Base-by-base conservation (phyloP, 2,113 vertebrate species). In the Chloropsis cyanopogon region DNA sequence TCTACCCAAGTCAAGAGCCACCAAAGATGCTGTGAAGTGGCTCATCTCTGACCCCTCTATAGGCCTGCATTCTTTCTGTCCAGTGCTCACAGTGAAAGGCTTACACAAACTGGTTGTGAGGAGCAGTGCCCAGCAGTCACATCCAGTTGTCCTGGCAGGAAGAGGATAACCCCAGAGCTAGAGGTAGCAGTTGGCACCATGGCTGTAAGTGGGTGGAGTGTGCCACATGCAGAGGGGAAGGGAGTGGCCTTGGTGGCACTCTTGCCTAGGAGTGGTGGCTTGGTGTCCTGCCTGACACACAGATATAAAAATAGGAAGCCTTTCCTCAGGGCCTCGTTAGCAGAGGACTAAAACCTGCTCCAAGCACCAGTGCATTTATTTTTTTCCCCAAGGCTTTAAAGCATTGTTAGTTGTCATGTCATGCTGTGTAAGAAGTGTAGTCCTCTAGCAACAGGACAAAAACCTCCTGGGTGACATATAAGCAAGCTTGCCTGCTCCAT, bases 111-210 rank as follows among this genome's bases (percentile, higher is more conserved):
- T 12, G 10, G 2, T 17, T 41, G 21, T 33, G 29, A 20, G 2
- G 7, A 54, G 60, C 7, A 1, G 19, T 24, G 50, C 49, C 76
- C 1, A 4, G 50, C 57, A 91, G 64, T 23, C 4, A 1, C 37
- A 47, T 1, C 0, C 5, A 29, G 41, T 6, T 69, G 8, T 29
- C n/a, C 20, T 31, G 11, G 20, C 15, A 57, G 0, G 0, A 72
- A 41, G 18, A 82, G 29, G 14, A 19, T 66, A 77, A 53, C 4
- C 4, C 14, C 31, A 6, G 33, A n/a, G 12, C 29, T 6, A 41
- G 13, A 64, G 15, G 37, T 0, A 37, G 35, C 33, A 68, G 35
- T 41, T 0, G 0, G 7, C 15, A 75, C 16, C 12, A 4, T 1
- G 56, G 37, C n/a, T 88, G 15, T 14, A 33, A 35, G 13, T 0